A percentile compares a stretch with the other conserved stretches of the same genome.
Evolutionary conservation across 2,113 vertebrate genomes (phyloP).

Genomic region (human (Homo sapiens)): DNA sequence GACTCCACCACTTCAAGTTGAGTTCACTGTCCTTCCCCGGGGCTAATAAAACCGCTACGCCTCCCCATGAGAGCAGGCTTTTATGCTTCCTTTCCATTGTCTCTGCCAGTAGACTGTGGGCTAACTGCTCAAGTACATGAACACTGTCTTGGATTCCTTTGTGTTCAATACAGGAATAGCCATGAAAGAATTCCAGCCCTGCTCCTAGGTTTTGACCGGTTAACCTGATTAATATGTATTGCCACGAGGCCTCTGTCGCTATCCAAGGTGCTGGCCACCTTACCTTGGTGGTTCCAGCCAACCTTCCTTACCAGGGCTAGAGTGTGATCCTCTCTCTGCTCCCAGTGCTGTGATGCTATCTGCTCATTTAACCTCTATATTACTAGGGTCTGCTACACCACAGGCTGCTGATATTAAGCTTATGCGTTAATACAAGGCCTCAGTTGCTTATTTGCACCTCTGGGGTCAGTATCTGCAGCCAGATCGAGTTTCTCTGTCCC

Average conservation of each 20-base stretch:
- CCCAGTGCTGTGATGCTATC: too few species aligned
- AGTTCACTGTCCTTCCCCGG: background rate
- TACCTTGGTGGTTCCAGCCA: background rate
- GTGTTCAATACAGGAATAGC: background rate
- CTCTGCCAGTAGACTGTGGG: background rate
- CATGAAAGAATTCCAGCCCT: background rate
- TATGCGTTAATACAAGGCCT: background rate
- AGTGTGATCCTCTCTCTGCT: background rate
- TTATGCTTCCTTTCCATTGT: background rate
- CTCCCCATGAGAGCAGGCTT: rapidly evolving
- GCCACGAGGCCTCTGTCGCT: background rate
- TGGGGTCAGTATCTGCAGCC: background rate
- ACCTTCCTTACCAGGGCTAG: background rate
- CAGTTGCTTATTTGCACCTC: background rate
- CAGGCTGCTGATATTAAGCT: background rate
- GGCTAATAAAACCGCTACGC: background rate
- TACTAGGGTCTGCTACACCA: background rate
- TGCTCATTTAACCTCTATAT: background rate
- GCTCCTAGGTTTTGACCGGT: background rate
- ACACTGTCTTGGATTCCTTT: background rate
- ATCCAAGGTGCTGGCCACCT: background rate
- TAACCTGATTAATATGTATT: background rate
- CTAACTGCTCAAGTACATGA: background rate
- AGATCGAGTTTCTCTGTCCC: background rate
- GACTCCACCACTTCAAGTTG: too few species aligned